Conservation (phyloP, 2,888 invertebrate genomes). For the Drosophila mimica region DNA sequence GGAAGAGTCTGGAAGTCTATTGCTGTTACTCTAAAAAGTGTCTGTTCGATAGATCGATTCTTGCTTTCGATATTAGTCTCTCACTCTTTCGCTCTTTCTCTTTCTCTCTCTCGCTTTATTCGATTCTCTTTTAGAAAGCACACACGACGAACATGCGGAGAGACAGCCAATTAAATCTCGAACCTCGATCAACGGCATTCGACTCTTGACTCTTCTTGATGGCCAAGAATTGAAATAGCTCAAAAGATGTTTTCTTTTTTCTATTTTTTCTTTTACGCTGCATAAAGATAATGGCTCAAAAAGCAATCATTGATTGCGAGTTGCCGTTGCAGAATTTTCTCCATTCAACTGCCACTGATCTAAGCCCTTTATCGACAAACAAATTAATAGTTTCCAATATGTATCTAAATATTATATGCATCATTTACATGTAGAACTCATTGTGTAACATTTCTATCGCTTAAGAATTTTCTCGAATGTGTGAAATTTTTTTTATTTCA, state of each 20-base stretch:
- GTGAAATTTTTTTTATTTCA: neutral
- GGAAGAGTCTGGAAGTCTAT: conserved; percentile 53
- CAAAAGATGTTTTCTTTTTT: conserved; percentile 25
- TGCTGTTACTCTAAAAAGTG: conserved; percentile 38
- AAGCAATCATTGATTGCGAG: neutral
- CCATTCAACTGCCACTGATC: neutral
- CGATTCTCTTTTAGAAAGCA: conserved; percentile 52
- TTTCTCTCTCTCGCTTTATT: conserved; percentile 14
- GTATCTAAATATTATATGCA: neutral
- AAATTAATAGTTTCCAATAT: neutral
- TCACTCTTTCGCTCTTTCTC: neutral
- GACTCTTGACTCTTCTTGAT: conserved; percentile 13
- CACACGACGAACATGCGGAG: conserved; percentile 24
- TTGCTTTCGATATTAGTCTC: conserved; percentile 51
- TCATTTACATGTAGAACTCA: neutral
- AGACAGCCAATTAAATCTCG: conserved; percentile 48
- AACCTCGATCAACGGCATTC: conserved; percentile 21
- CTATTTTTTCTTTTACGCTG: conserved; percentile 19
- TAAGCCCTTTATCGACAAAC: neutral
- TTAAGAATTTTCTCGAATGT: neutral
- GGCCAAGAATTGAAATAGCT: conserved; percentile 15
- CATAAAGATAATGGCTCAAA: conserved; percentile 3
- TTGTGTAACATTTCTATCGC: neutral
- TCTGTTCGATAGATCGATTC: conserved; percentile 48
- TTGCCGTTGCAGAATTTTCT: neutral